Evolutionary conservation across 1,140 invertebrate species (phyloP).

Genomic region (Thalassaphorura encarpata): DNA sequence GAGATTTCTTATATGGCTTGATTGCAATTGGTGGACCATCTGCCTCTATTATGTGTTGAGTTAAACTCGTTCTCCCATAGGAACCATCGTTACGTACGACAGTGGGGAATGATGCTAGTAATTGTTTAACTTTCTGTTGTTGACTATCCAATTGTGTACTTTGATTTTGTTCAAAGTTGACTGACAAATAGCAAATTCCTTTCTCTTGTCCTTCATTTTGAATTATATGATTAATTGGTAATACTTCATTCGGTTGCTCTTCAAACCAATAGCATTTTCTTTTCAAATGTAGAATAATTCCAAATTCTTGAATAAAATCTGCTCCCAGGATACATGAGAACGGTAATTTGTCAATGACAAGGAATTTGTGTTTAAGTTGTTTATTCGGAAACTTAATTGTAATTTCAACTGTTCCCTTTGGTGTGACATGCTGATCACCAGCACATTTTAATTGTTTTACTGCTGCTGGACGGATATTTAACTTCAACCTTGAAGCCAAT

Average conservation of each 20-base stretch:
- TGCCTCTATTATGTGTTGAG: slow-evolving; percentile 14
- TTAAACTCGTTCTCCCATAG: not conserved
- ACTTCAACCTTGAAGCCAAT: not conserved
- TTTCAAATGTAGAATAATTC: not conserved
- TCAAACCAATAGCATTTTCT: not conserved
- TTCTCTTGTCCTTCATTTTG: not conserved
- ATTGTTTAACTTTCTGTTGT: not conserved
- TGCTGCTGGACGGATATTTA: not conserved
- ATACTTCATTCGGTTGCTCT: not conserved
- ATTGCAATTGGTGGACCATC: not conserved
- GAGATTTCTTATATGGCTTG: slow-evolving; percentile 2
- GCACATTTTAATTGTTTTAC: not conserved
- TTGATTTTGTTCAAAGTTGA: not conserved
- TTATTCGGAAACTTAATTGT: not conserved
- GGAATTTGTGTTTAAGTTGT: not conserved
- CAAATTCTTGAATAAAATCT: slow-evolving; percentile 1
- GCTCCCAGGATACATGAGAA: slow-evolving; percentile 4
- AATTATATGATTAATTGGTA: not conserved
- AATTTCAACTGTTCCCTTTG: not conserved
- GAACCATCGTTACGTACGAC: slow-evolving; percentile 4
- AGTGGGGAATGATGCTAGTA: slow-evolving; percentile 11
- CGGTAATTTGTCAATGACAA: not conserved
- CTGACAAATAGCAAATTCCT: not conserved
- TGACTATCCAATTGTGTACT: not conserved
- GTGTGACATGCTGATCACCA: not conserved